Conservation (phyloP, 2,797 vertebrate species). For the Glossophaga mutica region DNA sequence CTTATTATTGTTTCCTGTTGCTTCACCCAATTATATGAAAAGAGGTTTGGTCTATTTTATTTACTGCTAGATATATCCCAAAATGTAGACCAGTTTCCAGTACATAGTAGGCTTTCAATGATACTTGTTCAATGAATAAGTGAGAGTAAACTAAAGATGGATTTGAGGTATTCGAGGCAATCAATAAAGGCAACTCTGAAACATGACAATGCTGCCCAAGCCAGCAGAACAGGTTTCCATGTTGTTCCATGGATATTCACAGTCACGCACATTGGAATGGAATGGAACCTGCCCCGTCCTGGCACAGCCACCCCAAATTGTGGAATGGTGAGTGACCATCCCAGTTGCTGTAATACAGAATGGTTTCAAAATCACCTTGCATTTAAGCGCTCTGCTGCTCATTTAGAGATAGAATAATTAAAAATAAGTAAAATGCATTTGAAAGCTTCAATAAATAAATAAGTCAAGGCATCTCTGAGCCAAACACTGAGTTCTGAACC, state of each 20-base stretch:
- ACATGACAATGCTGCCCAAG: constrained; percentile 75
- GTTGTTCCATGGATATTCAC: constrained; percentile 69
- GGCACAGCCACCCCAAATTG: constrained; percentile 79
- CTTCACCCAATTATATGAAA: neutral
- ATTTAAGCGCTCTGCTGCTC: neutral
- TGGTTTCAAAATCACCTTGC: constrained; percentile 41
- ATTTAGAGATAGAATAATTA: constrained; percentile 50
- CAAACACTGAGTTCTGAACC: neutral
- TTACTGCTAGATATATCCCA: neutral
- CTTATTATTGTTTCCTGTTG: neutral
- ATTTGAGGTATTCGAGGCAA: neutral
- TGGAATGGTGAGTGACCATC: constrained; percentile 56
- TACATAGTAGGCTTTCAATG: neutral
- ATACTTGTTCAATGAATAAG: neutral
- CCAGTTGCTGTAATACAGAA: constrained; percentile 2
- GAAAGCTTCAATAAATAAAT: constrained; percentile 30
- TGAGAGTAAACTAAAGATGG: neutral
- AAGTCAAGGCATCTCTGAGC: neutral
- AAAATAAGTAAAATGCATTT: constrained; percentile 78
- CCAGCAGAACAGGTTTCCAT: constrained; percentile 56
- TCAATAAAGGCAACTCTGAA: constrained; percentile 42
- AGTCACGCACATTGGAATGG: constrained; percentile 65
- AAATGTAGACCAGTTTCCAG: neutral
- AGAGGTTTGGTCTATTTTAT: neutral
- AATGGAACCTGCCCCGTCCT: constrained; percentile 82